Base-by-base conservation (phyloP, 1,140 invertebrate species). In the Brachionus plicatilis region DNA sequence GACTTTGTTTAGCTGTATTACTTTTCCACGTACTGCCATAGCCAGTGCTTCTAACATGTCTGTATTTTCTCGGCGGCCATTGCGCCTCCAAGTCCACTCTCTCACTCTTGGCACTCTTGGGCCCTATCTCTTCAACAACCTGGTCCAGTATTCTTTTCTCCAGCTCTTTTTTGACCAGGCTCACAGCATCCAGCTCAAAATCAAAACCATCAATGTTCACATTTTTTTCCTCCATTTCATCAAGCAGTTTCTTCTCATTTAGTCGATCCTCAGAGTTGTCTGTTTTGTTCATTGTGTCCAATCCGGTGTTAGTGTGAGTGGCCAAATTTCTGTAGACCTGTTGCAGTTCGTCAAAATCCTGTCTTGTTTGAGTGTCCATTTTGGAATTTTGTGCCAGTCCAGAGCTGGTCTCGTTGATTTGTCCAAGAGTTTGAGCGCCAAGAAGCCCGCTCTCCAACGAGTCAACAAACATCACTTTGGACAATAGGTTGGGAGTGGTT, bases 401-500 rank as follows among this genome's bases (percentile, higher is more conserved):
- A 37, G 43, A 43, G 17, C 41, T 76, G 8, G 11, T 76, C 12
- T 76, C 20, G 20, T 76, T 20, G 0, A 50, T 5, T 47, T 76
- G 43, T 33, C 53, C 53, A 6, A 76, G 20, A 27, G 72, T 50
- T n/a, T 76, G 72, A 50, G 41, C 20, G 17, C 68, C 45, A 4
- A 76, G 12, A 1, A n/a, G 43, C 3, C 72, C 72, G 20, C 43
- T 76, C 24, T 76, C 72, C 24, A 76, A 12, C 3, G 72, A 76
- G 27, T 76, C 72, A 50, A 76, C 12, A 17, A 76, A 76, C 72
- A 76, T 76, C 27, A 76, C 72, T 76, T 76, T 76, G 20, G 72
- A 76, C 47, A 76, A 29, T 5, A 76, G 45, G 45, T 76, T 76
- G 5, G 72, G 45, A 27, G 72, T 50, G 0, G 72, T 72, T 72